Conservation (phyloP, 1,140 invertebrate species). For the Helicoverpa zea region DNA sequence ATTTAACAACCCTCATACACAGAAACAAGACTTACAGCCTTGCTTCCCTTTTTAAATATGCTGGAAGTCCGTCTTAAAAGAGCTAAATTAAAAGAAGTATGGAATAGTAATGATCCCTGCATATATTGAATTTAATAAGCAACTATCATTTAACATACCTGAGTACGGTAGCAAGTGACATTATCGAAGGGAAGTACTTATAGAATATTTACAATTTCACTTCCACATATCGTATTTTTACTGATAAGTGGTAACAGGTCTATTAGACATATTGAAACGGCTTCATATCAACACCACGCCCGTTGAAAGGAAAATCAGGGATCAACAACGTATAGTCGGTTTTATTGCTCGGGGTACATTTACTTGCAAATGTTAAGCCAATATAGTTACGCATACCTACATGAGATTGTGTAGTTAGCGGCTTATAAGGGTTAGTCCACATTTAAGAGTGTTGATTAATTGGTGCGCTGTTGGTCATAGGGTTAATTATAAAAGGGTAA, state of each 20-base stretch:
- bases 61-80: too few species aligned
- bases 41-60: too few species aligned
- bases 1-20: too few species aligned
- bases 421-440: slow-evolving; percentile 6
- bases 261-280: slow-evolving; percentile 16
- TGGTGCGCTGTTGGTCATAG: too few species aligned
- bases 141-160: too few species aligned
- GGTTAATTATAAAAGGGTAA: too few species aligned
- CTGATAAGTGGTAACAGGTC: background rate
- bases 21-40: too few species aligned
- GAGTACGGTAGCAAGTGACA: background rate
- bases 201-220: slow-evolving; percentile 18
- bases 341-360: slow-evolving; percentile 27
- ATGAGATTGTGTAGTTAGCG: background rate
- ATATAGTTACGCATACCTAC: background rate
- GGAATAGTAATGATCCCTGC: too few species aligned
- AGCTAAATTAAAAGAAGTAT: too few species aligned
- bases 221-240: slow-evolving; percentile 35
- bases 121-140: too few species aligned
- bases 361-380: slow-evolving; percentile 14
- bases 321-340: background rate
- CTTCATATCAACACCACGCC: background rate
- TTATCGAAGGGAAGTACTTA: slow-evolving; percentile 15
- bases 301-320: slow-evolving; percentile 32
- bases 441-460: background rate